A percentile compares a stretch with the other conserved stretches of the same genome.
Conservation (phyloP, 2,797 vertebrate genomes). For the Peromyscus nudipes region DNA sequence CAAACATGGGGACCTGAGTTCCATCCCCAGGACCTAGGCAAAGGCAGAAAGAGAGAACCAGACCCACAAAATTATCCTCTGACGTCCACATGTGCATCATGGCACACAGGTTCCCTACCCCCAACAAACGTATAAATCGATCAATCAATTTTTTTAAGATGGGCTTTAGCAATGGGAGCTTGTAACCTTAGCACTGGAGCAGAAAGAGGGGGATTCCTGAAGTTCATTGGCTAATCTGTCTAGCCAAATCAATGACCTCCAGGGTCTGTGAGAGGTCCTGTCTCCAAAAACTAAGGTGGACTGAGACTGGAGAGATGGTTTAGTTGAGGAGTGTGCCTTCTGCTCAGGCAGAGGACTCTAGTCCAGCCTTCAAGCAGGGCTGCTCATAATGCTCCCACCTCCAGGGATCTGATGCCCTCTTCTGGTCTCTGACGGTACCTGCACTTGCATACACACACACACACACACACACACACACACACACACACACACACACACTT, state of each 20-base stretch:
- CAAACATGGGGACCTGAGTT: not conserved
- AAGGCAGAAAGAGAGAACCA: not conserved
- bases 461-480: not conserved
- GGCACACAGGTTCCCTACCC: not conserved
- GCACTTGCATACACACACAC: not conserved
- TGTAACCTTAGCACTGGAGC: not conserved
- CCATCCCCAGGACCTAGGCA: not conserved
- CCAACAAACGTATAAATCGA: not conserved
- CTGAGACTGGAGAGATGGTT: not conserved
- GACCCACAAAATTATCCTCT: not conserved
- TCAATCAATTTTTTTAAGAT: not conserved
- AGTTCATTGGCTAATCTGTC: not conserved
- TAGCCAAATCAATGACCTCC: not conserved
- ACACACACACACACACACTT: not conserved
- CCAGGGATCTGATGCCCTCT: not conserved
- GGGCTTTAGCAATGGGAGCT: not conserved
- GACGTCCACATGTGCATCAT: not conserved
- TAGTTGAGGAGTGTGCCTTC: no score
- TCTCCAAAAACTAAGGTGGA: not conserved
- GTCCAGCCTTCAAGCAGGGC: not conserved
- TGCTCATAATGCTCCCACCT: not conserved
- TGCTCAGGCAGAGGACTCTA: not conserved
- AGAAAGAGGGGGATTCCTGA: not conserved
- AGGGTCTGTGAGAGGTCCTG: not conserved
- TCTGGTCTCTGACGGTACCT: not conserved